phyloP scores from a whole-genome alignment of 2,888 invertebrate species.

The Galerucella pusilla region DNA sequence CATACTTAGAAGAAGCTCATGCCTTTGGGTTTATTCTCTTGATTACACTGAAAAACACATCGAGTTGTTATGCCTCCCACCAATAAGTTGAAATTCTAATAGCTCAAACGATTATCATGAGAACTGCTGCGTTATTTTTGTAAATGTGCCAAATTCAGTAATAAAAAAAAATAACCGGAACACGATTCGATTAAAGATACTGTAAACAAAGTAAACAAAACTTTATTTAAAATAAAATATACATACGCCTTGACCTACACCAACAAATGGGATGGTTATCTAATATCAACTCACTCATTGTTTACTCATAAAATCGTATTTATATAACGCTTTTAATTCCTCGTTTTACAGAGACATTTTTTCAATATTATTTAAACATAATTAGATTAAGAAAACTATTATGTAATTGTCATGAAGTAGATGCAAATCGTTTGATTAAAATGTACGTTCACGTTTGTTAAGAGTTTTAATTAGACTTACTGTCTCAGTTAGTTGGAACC shows the following conservation, averaged over 20 bases:
- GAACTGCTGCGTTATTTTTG: conserved; percentile 5
- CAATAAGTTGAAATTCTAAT: not conserved
- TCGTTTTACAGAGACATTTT: conserved; percentile 21
- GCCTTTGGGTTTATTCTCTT: no score
- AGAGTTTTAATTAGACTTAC: no score
- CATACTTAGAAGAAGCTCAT: no score
- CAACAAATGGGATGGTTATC: conserved; percentile 33
- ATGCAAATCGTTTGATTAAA: not conserved
- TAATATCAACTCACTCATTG: conserved; percentile 34
- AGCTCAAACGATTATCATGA: not conserved
- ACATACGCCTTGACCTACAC: conserved; percentile 29
- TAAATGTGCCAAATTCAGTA: conserved; percentile 15
- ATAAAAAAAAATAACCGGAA: conserved; percentile 11
- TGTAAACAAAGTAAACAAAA: conserved; percentile 29
- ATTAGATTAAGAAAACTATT: conserved; percentile 13
- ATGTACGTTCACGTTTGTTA: not conserved
- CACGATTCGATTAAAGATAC: conserved; percentile 23
- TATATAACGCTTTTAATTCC: conserved; percentile 30
- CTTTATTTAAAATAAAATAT: conserved; percentile 34
- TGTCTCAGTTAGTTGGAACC: no score
- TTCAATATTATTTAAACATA: no score
- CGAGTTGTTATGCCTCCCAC: no score
- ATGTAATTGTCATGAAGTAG: not conserved
- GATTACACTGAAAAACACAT: no score
- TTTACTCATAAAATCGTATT: conserved; percentile 33